Evolutionary conservation across 2,797 vertebrate genomes (phyloP).

Genomic region (Muraenolepis orangiensis): DNA sequence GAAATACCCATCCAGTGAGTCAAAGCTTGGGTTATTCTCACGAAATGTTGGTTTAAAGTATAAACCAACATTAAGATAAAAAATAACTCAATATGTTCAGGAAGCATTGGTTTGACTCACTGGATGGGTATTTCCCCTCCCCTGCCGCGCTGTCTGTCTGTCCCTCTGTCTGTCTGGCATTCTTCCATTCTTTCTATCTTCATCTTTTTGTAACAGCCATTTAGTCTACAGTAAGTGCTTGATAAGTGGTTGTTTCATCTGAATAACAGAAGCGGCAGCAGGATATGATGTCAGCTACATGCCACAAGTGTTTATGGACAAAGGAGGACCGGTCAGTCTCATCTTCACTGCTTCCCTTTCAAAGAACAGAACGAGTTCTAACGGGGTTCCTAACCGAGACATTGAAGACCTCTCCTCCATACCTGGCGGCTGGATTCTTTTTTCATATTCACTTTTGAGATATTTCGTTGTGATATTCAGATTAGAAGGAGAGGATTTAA

Average conservation of each 20-base stretch:
- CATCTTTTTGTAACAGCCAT: neutral
- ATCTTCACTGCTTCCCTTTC: neutral
- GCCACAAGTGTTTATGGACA: constrained; percentile 38
- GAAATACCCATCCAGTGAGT: too few relatives aligned
- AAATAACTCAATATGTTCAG: neutral
- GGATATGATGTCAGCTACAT: constrained; percentile 43
- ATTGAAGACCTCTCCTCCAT: neutral
- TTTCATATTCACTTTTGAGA: neutral
- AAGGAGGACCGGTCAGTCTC: constrained; percentile 1
- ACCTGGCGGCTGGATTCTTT: neutral
- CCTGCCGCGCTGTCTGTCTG: neutral
- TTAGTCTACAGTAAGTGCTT: neutral
- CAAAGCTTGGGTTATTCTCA: too few relatives aligned
- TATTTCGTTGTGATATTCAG: too few relatives aligned
- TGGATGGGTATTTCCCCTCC: neutral
- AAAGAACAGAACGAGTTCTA: neutral
- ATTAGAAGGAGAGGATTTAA: neutral
- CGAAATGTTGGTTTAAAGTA: too few relatives aligned
- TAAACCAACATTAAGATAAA: neutral
- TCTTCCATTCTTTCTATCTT: neutral
- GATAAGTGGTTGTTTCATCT: constrained; percentile 11
- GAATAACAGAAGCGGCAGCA: constrained; percentile 41
- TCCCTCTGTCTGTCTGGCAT: neutral
- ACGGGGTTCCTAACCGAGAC: neutral
- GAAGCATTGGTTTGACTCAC: neutral